Conservation (phyloP, 30 jellyfish, hydroid and myxozoan genomes). For the Turritopsis dohrnii region DNA sequence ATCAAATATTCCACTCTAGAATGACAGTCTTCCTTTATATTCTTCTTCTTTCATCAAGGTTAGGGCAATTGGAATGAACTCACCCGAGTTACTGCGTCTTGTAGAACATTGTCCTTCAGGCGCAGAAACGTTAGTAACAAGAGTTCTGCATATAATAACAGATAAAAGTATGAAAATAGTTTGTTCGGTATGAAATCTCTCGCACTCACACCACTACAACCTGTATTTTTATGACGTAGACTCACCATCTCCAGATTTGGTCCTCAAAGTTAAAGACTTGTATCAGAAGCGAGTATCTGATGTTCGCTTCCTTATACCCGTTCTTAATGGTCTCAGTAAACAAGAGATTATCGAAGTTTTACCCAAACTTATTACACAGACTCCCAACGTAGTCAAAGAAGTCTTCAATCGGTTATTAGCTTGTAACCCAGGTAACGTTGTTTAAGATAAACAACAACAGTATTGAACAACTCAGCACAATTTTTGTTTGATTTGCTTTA, state of each 20-base stretch:
- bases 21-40: background rate
- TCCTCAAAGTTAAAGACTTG: conserved; percentile 83
- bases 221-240: conserved; percentile 26
- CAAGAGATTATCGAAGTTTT: conserved; percentile 76
- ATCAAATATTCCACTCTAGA: background rate
- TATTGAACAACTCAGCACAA: too few relatives aligned
- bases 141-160: conserved; percentile 83
- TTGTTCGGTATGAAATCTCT: background rate
- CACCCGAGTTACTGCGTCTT: conserved; percentile 77
- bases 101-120: conserved; percentile 97
- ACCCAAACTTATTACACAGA: conserved; percentile 88
- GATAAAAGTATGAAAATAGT: conserved; percentile 56
- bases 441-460: too few relatives aligned
- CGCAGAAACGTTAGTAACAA: conserved; percentile 90
- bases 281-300: conserved; percentile 96
- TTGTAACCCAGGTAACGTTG: conserved; percentile 74
- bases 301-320: conserved; percentile 96
- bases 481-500: background rate
- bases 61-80: conserved; percentile 97
- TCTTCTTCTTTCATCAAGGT: conserved; percentile 39
- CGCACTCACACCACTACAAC: too few relatives aligned
- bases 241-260: conserved; percentile 93
- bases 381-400: conserved; percentile 98
- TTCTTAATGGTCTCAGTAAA: conserved; percentile 79
- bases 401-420: conserved; percentile 92